Evolutionary conservation across 1,140 invertebrate species (phyloP), one percentile per base, ranked within the genome.

Genomic region (Steinernema khuongi): DNA sequence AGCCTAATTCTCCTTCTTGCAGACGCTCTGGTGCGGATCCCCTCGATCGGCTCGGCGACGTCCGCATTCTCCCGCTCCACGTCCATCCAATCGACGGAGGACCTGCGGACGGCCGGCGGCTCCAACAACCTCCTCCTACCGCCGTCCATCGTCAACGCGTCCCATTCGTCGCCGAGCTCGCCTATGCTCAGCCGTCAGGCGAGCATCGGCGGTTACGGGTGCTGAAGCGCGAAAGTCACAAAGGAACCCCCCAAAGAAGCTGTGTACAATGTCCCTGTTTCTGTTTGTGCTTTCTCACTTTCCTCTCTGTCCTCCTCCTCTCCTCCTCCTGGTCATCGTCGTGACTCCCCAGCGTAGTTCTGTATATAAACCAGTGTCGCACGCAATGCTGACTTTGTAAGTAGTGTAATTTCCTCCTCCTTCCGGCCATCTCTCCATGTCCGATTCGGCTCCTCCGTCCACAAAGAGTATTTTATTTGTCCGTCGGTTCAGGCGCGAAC

Each of bases 151-250:
- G 50, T 60, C 50, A 14, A 22, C 50, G 11, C 50, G 19, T 60
- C 50, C 2, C 50, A 60, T 22, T 60, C 50, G 2, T 60, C 50
- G 11, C 50, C 50, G 26, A 22, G 2, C 26, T 60, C 50, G 7
- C 50, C 50, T 14, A 60, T 60, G 50, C 22, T 60, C 11, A 60
- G 50, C 22, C 50, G 50, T n/a, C 50, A 60, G 22, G 11, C 11
- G 50, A 60, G 50, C 50, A 60, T 60, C 11, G 50, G 50, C 11
- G 50, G 50, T 22, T 60, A 60, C 50, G 50, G 50, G 50, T 60
- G 14, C 50, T 60, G 50, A 60, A 60, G n/a, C n/a, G 22, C 50
- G 50, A 60, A 60, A 41, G 36, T 41, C 36, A 41, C 36, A 41
- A 41, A n/a, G n/a, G 7, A 11, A 41, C 36, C n/a, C n/a, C n/a